Evolutionary conservation across 2,888 invertebrate species (phyloP).

Genomic region (Strigamia maritima): DNA sequence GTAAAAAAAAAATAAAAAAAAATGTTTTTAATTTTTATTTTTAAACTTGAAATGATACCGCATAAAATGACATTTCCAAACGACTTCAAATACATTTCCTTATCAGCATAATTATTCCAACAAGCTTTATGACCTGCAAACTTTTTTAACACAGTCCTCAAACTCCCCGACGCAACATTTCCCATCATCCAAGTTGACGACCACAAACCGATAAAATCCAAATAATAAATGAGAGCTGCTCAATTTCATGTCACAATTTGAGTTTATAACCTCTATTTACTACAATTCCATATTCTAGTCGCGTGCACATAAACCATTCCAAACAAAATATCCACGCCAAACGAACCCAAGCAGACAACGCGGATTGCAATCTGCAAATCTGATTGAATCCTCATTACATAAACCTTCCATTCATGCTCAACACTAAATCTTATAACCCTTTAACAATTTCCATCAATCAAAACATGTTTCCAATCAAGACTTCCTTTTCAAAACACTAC

Average conservation of each 20-base stretch:
- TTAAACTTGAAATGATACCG: not conserved
- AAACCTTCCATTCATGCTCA: not conserved
- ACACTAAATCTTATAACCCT: not conserved
- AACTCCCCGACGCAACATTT: not conserved
- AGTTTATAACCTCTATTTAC: not conserved
- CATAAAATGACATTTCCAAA: conserved; percentile 4
- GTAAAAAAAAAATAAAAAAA: not conserved
- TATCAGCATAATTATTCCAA: not conserved
- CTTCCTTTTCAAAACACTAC: not conserved
- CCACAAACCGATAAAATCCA: conserved; percentile 4
- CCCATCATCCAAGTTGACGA: not conserved
- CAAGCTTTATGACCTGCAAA: not conserved
- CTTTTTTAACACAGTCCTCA: not conserved
- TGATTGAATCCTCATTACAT: not conserved
- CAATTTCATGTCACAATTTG: not conserved
- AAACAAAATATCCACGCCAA: not conserved
- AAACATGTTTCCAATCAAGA: not conserved
- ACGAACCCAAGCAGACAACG: not conserved
- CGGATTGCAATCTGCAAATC: not conserved
- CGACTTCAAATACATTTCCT: not conserved
- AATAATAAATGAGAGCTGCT: conserved; percentile 4
- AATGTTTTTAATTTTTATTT: not conserved
- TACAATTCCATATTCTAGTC: not conserved
- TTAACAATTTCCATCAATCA: not conserved
- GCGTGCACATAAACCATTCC: not conserved